Conservation (phyloP, 2,888 invertebrate species). For the Dasysyrphus albostriatus region DNA sequence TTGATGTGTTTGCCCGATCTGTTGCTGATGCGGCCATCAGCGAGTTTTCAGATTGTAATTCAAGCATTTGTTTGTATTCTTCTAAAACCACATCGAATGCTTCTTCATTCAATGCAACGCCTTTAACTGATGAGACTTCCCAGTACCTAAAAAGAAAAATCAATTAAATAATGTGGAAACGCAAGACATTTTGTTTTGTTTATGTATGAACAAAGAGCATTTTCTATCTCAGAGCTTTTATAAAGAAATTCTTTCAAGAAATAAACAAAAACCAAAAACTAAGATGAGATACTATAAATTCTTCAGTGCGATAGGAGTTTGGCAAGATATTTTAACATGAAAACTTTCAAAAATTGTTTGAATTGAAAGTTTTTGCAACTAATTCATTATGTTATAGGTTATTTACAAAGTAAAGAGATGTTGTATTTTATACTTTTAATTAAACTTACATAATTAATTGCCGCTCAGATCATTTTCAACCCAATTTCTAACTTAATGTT, state of each 20-base stretch:
- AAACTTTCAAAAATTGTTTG: too few relatives aligned
- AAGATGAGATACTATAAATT: too few relatives aligned
- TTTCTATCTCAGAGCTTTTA: neutral
- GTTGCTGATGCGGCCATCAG: conserved; percentile 61
- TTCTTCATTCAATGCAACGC: conserved; percentile 79
- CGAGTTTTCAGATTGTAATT: conserved; percentile 65
- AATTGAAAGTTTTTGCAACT: too few relatives aligned
- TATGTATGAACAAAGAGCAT: neutral
- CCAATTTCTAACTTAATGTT: too few relatives aligned
- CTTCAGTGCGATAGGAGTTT: too few relatives aligned
- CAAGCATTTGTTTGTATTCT: conserved; percentile 77
- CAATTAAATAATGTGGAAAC: neutral
- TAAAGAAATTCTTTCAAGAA: neutral
- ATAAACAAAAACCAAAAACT: too few relatives aligned
- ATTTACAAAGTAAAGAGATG: too few relatives aligned
- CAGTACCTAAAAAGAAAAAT: conserved; percentile 78
- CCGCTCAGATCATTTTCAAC: too few relatives aligned
- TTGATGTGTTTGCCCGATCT: conserved; percentile 72
- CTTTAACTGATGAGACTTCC: conserved; percentile 80
- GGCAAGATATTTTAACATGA: too few relatives aligned
- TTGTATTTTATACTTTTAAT: too few relatives aligned
- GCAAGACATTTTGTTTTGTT: neutral
- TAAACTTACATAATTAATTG: too few relatives aligned
- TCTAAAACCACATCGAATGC: conserved; percentile 78
- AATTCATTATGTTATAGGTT: too few relatives aligned